Base-by-base conservation (phyloP, 1,140 invertebrate species). In the Lysiphlebus fabarum region DNA sequence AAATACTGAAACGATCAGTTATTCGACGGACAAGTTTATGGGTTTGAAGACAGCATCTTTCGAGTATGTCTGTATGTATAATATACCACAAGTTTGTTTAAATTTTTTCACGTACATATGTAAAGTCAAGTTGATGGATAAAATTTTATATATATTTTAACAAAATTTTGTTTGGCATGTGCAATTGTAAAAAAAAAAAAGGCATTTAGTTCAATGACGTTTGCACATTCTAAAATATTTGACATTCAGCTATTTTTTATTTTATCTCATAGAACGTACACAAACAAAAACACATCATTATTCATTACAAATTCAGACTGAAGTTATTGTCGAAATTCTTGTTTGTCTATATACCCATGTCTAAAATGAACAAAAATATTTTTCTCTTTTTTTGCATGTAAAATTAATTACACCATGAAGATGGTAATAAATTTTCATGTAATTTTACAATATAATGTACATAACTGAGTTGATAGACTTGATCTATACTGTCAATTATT, bases 251-350 rank as follows among this genome's bases (percentile, higher is more conserved):
- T 37, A 38, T 33, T 5, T 14, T 36, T 8, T 45, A 40, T 14
- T 37, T 34, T 26, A 41, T 12, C 38, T 26, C 17, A 26, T 26
- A 26, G 17, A n/a, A 1, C 17, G 2, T 26, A 26, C 42, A 41
- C 6, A 41, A 14, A 49, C 50, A n/a, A n/a, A n/a, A n/a, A 49
- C 51, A 66, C 58, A 62, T 51, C 67, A 74, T 79, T 75, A 79
- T 77, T 75, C 73, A 73, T 77, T 77, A 77, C 68, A 65, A 64
- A 67, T 44, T 42, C 56, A 65, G 69, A 26, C 17, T 74, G 73
- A 78, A 75, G 77, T 79, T 78, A 79, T 79, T 79, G 74, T 71
- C 72, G 75, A 79, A 51, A 79, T 77, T 79, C 73, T 71, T 70
- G 68, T 62, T n/a, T n/a, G n/a, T n/a, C n/a, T n/a, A n/a, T n/a